phyloP scores from a whole-genome alignment of 1,140 invertebrate genomes.

The Drosophila jambulina region DNA sequence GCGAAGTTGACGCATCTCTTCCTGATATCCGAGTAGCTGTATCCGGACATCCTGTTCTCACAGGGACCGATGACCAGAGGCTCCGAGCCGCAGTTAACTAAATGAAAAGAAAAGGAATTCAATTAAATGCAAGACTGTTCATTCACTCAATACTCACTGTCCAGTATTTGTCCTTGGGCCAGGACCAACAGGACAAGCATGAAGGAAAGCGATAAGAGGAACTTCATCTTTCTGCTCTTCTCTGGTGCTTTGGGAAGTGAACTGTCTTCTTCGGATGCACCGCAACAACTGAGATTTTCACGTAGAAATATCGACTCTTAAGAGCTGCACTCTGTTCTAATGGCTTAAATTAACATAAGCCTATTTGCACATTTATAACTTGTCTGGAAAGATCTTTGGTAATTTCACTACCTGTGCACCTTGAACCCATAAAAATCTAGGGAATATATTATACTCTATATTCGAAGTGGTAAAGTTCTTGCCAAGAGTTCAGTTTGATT shows the following conservation, averaged over 20 bases:
- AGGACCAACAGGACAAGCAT: background rate
- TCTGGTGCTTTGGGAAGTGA: background rate
- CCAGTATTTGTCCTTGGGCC: background rate
- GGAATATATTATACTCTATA: background rate
- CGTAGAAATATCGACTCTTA: constrained; percentile 1
- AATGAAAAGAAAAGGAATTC: background rate
- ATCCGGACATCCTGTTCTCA: background rate
- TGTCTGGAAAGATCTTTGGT: background rate
- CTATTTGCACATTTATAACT: constrained; percentile 12
- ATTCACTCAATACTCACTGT: background rate
- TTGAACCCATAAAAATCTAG: background rate
- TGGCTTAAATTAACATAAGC: constrained; percentile 10
- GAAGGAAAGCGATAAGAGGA: background rate
- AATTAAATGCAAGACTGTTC: background rate
- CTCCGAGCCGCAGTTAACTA: background rate
- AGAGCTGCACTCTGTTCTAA: background rate
- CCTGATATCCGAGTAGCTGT: constrained; percentile 6
- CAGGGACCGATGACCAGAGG: background rate
- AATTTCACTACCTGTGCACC: background rate
- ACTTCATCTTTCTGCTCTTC: constrained; percentile 8
- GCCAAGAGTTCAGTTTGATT: background rate
- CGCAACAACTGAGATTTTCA: background rate
- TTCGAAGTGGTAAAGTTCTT: background rate
- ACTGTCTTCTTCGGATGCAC: background rate
- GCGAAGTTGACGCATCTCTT: constrained; percentile 7